Base-by-base conservation (phyloP, 2,113 vertebrate species). In the Rhinopomastus cyanomelas region DNA sequence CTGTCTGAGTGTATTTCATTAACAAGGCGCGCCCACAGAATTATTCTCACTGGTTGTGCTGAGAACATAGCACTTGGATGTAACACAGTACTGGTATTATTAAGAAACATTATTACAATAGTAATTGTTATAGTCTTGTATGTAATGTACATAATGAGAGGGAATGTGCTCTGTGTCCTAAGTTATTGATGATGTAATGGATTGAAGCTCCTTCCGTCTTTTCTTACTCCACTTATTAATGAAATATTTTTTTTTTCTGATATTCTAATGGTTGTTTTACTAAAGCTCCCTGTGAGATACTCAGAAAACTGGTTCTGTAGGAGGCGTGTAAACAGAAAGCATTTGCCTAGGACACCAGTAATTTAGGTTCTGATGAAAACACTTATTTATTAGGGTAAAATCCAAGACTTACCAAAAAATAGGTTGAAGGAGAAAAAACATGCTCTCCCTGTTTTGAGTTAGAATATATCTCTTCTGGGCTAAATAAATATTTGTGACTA, bases 101-200 rank as follows among this genome's bases (percentile, higher is more conserved):
- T 85, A 88, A 82, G 55, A 85, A 85, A 69, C 65, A 52, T 68
- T 62, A 42, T 89, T 93, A 53, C 66, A 46, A 16, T 53, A 51
- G 59, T 39, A 77, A 39, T 86, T 88, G 27, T 71, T 78, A 68
- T 75, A 68, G 39, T 76, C 36, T 32, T 90, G 12, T 88, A 74
- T 91, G 94, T 91, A 34, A 69, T 73, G 66, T 34, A 53, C 46
- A 20, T 83, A 88, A 78, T 83, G 78, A 72, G 49, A 86, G 66
- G 53, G 91, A 85, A 27, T 66, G 34, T 87, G 55, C 46, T 87
- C 4, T 65, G 15, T 81, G 59, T 90, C 75, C 76, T 51, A 67
- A 71, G 25, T 87, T 87, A 82, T 59, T 64, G 34, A 8, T 85
- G 67, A 76, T 88, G 66, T 79, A 79, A 88, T 75, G 46, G 22